Evolutionary conservation across 2,888 invertebrate species (phyloP).

Genomic region (Drosophila merina): DNA sequence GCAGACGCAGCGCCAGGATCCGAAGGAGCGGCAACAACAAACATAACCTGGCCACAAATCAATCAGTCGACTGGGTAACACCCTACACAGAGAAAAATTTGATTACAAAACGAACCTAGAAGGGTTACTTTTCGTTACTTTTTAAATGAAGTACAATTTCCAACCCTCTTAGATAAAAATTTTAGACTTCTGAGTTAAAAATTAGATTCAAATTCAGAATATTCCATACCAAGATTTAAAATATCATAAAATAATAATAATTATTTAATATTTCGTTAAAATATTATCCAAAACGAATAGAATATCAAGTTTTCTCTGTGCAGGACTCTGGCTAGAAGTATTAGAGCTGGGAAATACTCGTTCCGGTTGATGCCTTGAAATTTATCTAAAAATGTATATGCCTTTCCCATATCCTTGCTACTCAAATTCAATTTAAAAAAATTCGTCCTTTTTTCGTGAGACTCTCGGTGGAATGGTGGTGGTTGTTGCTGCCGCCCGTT

Average conservation of each 20-base stretch:
- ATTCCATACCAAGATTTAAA: no score
- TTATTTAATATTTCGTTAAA: no score
- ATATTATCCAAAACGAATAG: neutral
- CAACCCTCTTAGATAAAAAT: neutral
- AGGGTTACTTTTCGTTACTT: neutral
- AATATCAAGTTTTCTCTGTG: slow-evolving; percentile 6
- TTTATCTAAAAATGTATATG: slow-evolving; percentile 19
- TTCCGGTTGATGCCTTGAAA: slow-evolving; percentile 11
- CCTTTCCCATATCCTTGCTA: slow-evolving; percentile 17
- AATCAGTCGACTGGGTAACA: slow-evolving; percentile 73
- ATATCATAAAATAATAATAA: no score
- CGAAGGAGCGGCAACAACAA: slow-evolving; percentile 41
- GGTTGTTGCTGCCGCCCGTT: slow-evolving; percentile 33
- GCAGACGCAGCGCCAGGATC: slow-evolving; percentile 30
- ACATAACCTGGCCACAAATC: slow-evolving; percentile 58
- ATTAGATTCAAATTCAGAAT: no score
- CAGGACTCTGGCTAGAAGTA: neutral
- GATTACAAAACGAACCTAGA: neutral
- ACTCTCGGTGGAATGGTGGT: slow-evolving; percentile 15
- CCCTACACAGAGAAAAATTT: slow-evolving; percentile 50
- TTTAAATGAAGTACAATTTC: neutral
- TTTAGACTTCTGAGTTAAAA: no score
- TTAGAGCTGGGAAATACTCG: neutral
- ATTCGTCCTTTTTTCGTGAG: slow-evolving; percentile 26
- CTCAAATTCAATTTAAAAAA: slow-evolving; percentile 39